These are phyloP conservation scores for Nicator chloris DNA, from an alignment of 2,113 vertebrate genomes.

Conservation along the genomic window DNA sequence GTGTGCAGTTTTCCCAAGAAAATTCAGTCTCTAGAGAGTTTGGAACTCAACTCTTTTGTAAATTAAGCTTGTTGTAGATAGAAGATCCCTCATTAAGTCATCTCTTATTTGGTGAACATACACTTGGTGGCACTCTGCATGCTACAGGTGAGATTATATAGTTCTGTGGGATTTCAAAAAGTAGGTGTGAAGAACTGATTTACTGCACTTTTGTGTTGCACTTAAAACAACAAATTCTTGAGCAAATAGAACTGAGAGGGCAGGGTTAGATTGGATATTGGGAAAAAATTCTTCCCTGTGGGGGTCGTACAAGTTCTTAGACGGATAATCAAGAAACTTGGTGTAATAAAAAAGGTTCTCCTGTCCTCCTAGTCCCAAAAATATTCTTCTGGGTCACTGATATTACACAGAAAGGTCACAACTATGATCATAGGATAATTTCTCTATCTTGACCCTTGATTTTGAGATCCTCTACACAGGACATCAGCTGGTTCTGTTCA, in stretches of 20 bases:
- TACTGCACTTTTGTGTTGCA: not conserved
- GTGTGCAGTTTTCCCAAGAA: not conserved
- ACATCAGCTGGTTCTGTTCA: not conserved
- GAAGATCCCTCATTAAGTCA: not conserved
- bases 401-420: not conserved
- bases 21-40: not conserved
- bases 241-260: not conserved
- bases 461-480: not conserved
- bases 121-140: not conserved
- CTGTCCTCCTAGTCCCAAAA: not conserved
- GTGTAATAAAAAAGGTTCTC: not conserved
- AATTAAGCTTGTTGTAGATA: not conserved
- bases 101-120: not conserved
- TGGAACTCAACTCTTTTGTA: not conserved
- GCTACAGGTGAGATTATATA: not conserved
- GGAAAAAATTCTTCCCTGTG: not conserved
- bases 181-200: not conserved
- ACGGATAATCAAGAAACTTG: not conserved
- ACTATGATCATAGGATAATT: not conserved
- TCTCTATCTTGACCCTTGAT: not conserved
- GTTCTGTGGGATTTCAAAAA: not conserved
- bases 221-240: not conserved
- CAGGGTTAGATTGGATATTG: not conserved
- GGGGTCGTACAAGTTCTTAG: not conserved
- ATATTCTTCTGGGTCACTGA: not conserved